Base-by-base conservation (phyloP, 2,888 invertebrate genomes). In the Luffia ferchaultella region DNA sequence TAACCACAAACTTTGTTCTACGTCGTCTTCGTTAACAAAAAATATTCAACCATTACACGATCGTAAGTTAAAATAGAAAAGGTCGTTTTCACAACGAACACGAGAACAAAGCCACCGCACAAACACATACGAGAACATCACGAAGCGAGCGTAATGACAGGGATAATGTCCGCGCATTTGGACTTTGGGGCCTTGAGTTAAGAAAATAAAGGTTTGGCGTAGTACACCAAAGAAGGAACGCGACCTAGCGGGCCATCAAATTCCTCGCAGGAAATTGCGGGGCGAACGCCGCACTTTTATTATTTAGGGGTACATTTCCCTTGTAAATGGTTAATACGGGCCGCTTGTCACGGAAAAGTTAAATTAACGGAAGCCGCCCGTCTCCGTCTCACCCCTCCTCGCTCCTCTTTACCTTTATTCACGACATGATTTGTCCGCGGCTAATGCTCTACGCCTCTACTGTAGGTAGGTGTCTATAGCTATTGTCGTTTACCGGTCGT, bases 251-350 rank as follows among this genome's bases (percentile, higher is more conserved):
- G n/a, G n/a, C n/a, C 30, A 30, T 30, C 30, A 12, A 30, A 30
- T 30, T 30, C 30, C 30, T 42, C 60, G 60, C 58, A 66, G 72
- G 72, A 73, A 71, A 73, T 70, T 67, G 72, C 68, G 64, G 56
- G 59, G 62, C 58, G 60, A 63, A 60, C n/a, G n/a, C 62, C 63
- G 62, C 63, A 61, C 64, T 71, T 76, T 76, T 72, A 75, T 71
- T 77, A 74, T 76, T 73, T 68, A 75, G 67, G 75, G 74, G 69
- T 64, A 67, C 62, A 63, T 69, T 71, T 71, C 70, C 70, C 71
- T 68, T 70, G 64, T 73, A 73, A 76, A 74, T 72, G 67, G 67
- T 65, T 67, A 67, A 69, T 67, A 65, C 64, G 68, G 66, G 58
- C 63, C 65, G 61, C 58, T 67, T 67, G 72, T 70, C 73, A 73